Evolutionary conservation across 2,113 vertebrate genomes (phyloP), one percentile per base, ranked within the genome.

Genomic region (Prunella himalayana): DNA sequence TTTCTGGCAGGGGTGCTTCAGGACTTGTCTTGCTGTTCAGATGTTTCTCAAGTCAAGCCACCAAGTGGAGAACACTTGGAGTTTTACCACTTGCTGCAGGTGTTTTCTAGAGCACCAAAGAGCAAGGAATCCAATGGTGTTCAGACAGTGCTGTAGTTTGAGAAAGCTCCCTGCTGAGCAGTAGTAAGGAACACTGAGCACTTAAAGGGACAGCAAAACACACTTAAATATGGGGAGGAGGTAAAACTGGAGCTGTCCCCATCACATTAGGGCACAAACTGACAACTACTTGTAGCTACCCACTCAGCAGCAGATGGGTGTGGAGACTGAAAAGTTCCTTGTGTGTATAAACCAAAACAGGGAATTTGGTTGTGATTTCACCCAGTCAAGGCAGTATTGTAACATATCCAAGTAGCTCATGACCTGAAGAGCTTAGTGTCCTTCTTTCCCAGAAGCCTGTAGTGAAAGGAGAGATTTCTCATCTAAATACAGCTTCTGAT

Each of bases 1-100:
- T 60, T 88, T 70, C 69, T 76, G 50, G 11, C 8, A 86, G 59
- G 15, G 23, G 19, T 82, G 39, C 11, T 87, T 42, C 54, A 66
- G 30, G 45, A 54, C 27, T 53, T 86, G 27, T 56, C 13, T n/a
- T 76, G 49, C 10, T 54, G 22, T 59, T 90, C 42, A 56, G 82
- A 54, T 14, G 6, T 50, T 82, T 76, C 66, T 89, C 51, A 82
- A 82, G 35, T 89, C 51, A 82, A 82, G 35, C 20, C 35, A 64
- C 6, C 6, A 23, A 61, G 18, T 2, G 1, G 33, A 79, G 28
- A 79, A 6, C 15, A 7, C 7, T 28, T 2, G 0, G 12, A 11
- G 2, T 35, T 77, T 82, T 59, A 51, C 12, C 13, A 22, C 11
- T 81, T 51, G 13, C 15, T 66, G 24, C 8, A 9, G 15, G 14